Evolutionary conservation across 2,113 vertebrate genomes (phyloP).

Genomic region (Nerophis ophidion): DNA sequence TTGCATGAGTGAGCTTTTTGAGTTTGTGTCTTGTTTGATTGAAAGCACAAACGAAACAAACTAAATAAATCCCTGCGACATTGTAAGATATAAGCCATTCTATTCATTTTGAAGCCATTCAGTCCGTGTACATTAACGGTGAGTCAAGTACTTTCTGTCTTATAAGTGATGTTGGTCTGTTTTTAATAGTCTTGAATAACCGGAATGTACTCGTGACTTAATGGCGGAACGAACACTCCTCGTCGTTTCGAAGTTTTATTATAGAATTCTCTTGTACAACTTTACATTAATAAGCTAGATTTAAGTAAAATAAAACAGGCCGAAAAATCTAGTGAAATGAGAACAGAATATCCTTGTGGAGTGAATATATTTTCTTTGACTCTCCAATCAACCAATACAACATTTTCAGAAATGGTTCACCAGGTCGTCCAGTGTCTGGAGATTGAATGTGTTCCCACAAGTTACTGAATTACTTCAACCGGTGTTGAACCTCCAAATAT

Average conservation of each 20-base stretch:
- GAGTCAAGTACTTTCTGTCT: too few relatives aligned
- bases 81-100: too few relatives aligned
- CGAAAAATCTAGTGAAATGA: constrained; percentile 54
- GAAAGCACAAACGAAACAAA: too few relatives aligned
- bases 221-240: not conserved
- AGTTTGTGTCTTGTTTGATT: too few relatives aligned
- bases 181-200: not conserved
- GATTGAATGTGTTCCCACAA: not conserved
- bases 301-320: constrained; percentile 54
- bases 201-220: too few relatives aligned
- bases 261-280: constrained; percentile 44
- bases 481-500: not conserved
- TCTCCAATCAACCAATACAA: not conserved
- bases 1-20: too few relatives aligned
- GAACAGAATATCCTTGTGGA: constrained; percentile 19
- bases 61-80: too few relatives aligned
- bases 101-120: too few relatives aligned
- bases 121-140: too few relatives aligned
- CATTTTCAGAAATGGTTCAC: not conserved
- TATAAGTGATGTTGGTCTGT: too few relatives aligned
- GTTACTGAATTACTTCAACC: not conserved
- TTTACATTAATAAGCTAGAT: constrained; percentile 48
- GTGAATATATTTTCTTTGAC: not conserved
- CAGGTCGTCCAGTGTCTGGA: not conserved
- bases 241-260: constrained; percentile 52